Base-by-base conservation (phyloP, 2,888 invertebrate genomes). In the Dolomedes plantarius region DNA sequence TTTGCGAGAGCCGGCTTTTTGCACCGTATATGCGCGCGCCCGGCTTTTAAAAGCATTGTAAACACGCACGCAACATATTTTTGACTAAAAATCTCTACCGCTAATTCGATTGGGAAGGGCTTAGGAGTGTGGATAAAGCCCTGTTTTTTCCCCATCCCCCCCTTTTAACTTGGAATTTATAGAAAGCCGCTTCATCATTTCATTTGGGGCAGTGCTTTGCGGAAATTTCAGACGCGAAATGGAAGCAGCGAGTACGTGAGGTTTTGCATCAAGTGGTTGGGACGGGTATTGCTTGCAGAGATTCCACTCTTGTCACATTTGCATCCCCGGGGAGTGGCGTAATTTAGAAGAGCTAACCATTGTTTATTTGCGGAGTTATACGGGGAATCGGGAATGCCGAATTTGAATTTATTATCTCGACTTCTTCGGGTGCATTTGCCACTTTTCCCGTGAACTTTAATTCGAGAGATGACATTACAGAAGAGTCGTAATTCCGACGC, bases 91-190 rank as follows among this genome's bases (percentile, higher is more conserved):
- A 64, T 62, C 36, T 75, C 72, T 32, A 50, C 83, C 83, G 16
- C 83, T 85, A 85, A 85, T 85, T 85, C 73, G 50, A 85, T 85
- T 85, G 71, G 67, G 50, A 56, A n/a, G n/a, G 65, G 32, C 71
- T 73, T 72, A 71, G 64, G 31, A 80, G 36, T 41, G 56, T 19
- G 75, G 69, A 83, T 76, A 64, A 32, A n/a, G 50, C 23, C 41
- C 68, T 68, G 68, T 68, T 32, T 23, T 62, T 71, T 29, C 27
- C 31, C 64, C 64, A 19, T n/a, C n/a, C 27, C 65, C 29, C 56
- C 23, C 56, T 23, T 56, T 56, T 56, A 23, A 16, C 16, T 56
- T 56, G 23, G 1, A 56, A 56, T 16, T 56, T 56, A n/a, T n/a
- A 23, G 23, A 56, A 2, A 56, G 32, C 29, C 46, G 31, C 69